Evolutionary conservation across 2,888 invertebrate genomes (phyloP).

Genomic region (Clivina fossor): DNA sequence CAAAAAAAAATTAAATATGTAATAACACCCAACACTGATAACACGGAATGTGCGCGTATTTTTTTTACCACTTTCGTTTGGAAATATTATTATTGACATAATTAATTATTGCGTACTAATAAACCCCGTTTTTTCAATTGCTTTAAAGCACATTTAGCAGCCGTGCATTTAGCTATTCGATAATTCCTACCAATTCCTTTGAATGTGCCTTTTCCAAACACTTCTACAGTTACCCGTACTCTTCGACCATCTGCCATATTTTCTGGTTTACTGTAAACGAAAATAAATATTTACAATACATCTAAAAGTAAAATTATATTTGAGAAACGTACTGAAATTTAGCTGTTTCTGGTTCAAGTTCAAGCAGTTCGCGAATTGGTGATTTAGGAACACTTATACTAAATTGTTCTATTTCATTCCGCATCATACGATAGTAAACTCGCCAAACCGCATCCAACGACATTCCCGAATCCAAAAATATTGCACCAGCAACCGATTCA

Average conservation of each 20-base stretch:
- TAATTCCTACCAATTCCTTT: constrained; percentile 97
- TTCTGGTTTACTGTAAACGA: constrained; percentile 79
- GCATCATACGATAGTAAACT: constrained; percentile 94
- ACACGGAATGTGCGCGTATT: constrained; percentile 9
- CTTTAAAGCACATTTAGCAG: constrained; percentile 93
- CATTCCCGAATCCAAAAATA: constrained; percentile 92
- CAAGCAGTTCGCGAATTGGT: constrained; percentile 93
- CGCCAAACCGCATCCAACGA: constrained; percentile 90
- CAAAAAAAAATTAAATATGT: no score
- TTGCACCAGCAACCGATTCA: constrained; percentile 97
- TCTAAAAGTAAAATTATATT: neutral
- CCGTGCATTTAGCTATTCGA: constrained; percentile 98
- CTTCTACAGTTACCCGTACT: constrained; percentile 95
- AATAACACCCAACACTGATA: constrained; percentile 1
- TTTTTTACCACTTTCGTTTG: no score
- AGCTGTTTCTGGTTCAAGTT: constrained; percentile 96
- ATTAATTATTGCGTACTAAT: constrained; percentile 36
- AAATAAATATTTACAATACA: constrained; percentile 32
- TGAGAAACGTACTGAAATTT: constrained; percentile 78
- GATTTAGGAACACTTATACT: constrained; percentile 97
- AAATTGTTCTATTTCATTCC: constrained; percentile 92
- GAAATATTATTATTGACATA: no score
- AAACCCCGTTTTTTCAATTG: constrained; percentile 65
- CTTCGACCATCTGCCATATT: constrained; percentile 89
- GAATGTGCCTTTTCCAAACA: constrained; percentile 95